Evolutionary conservation across 2,888 invertebrate species (phyloP).

Genomic region (Tethea ocularis): DNA sequence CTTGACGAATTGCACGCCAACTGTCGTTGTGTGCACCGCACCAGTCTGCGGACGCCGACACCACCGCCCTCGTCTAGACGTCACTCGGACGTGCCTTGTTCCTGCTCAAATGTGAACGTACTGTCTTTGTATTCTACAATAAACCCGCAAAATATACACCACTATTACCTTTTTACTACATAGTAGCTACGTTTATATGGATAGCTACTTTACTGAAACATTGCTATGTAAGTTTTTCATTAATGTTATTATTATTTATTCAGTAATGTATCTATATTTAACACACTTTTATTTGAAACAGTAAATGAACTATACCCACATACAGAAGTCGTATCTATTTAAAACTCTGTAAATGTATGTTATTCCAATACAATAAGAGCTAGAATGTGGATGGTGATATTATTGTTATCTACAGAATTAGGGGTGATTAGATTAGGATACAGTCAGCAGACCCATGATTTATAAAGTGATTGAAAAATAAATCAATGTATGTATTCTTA

Average conservation of each 20-base stretch:
- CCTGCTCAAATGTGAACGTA: slow-evolving; percentile 43
- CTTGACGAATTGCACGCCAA: slow-evolving; percentile 55
- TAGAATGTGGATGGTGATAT: too few relatives aligned
- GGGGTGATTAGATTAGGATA: too few relatives aligned
- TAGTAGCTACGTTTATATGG: slow-evolving; percentile 8
- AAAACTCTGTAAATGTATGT: too few relatives aligned
- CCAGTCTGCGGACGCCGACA: slow-evolving; percentile 25
- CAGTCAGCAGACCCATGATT: too few relatives aligned
- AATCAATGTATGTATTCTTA: background rate
- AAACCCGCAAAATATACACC: slow-evolving; percentile 20
- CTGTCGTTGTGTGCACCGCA: slow-evolving; percentile 28
- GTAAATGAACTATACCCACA: too few relatives aligned
- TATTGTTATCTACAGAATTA: too few relatives aligned
- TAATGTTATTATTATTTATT: background rate
- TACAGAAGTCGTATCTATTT: too few relatives aligned
- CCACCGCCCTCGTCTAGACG: slow-evolving; percentile 38
- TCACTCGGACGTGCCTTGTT: slow-evolving; percentile 43
- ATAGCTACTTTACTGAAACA: background rate
- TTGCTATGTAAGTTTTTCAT: background rate
- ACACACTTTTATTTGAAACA: background rate
- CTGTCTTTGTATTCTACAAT: slow-evolving; percentile 29
- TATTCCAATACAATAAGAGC: too few relatives aligned
- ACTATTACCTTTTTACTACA: slow-evolving; percentile 9
- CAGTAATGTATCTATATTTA: too few relatives aligned
- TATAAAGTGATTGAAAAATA: background rate